Evolutionary conservation across 2,113 vertebrate genomes (phyloP).

Genomic region (Ariopsis seemanni): DNA sequence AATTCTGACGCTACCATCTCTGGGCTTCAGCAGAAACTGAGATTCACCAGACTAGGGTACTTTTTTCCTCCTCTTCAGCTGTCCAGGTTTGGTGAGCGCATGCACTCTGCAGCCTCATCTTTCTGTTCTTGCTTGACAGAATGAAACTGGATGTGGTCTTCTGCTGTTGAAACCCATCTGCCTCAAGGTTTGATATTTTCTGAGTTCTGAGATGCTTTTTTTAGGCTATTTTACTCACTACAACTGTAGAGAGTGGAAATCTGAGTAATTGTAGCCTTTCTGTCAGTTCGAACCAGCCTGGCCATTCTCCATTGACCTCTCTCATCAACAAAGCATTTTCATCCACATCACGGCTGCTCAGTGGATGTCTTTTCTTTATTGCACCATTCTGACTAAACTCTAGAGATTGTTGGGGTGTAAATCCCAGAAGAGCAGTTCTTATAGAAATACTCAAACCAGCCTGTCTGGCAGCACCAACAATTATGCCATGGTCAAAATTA

Average conservation of each 20-base stretch:
- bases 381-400: no score
- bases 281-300: neutral
- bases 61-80: neutral
- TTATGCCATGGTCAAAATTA: neutral
- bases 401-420: no score
- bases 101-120: neutral
- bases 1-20: neutral
- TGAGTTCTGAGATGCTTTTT: neutral
- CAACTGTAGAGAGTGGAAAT: neutral
- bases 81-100: neutral
- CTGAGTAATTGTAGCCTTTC: neutral
- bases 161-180: neutral
- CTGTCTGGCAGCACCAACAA: neutral
- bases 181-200: neutral
- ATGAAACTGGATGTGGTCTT: neutral
- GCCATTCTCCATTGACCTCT: no score
- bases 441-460: no score
- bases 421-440: no score
- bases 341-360: no score
- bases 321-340: no score
- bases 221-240: neutral
- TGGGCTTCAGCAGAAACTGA: neutral
- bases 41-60: neutral
- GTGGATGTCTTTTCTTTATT: no score
- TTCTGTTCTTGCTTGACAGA: neutral